Evolutionary conservation across 2,888 invertebrate genomes (phyloP).

Genomic region (Trachelus tabidus): DNA sequence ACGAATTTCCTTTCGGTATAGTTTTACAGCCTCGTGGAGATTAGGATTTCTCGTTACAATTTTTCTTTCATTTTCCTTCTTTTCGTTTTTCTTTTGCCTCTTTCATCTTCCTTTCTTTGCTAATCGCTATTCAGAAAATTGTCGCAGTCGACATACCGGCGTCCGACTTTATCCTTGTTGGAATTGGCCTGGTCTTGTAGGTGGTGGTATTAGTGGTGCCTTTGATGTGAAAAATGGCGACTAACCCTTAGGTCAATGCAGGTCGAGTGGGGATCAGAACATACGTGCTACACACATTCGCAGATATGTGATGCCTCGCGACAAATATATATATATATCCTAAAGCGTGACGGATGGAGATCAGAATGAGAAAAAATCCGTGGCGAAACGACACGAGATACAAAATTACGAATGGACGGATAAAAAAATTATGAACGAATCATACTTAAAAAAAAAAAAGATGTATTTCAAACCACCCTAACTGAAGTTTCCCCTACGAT

Average conservation of each 20-base stretch:
- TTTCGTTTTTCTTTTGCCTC: background rate
- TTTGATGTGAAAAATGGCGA: background rate
- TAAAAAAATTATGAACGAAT: background rate
- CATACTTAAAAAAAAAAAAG: background rate
- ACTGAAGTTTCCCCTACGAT: background rate
- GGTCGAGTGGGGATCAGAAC: background rate
- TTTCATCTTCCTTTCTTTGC: background rate
- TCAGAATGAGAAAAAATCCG: background rate
- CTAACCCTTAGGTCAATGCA: background rate
- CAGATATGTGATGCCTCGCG: background rate
- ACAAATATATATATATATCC: background rate
- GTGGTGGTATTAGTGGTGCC: background rate
- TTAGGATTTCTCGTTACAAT: background rate
- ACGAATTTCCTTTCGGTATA: slow-evolving; percentile 16
- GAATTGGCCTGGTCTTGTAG: background rate
- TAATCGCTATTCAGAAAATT: background rate
- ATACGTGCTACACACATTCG: background rate
- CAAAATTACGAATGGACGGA: background rate
- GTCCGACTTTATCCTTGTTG: background rate
- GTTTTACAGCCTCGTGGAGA: slow-evolving; percentile 23
- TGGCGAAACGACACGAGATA: background rate
- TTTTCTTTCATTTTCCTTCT: background rate
- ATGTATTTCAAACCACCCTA: background rate
- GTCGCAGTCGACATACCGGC: background rate
- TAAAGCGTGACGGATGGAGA: background rate